Base-by-base conservation (phyloP, 2,113 vertebrate species). In the Struthidea cinerea region DNA sequence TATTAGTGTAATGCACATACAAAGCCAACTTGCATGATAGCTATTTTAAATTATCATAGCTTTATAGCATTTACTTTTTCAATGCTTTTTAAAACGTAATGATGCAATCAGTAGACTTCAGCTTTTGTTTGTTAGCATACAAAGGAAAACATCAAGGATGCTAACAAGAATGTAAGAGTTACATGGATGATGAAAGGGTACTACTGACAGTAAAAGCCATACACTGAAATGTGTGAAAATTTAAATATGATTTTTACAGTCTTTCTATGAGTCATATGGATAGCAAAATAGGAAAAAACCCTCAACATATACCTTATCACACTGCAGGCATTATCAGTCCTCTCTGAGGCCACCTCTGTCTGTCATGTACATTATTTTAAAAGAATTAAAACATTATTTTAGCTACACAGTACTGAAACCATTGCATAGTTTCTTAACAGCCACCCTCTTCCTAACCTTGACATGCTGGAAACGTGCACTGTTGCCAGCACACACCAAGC, bases 1-100 rank as follows among this genome's bases (percentile, higher is more conserved):
- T 6, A 3, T 55, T 37, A 41, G 22, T 41, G 64, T 77, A 37
- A 69, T 50, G 32, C 32, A 57, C 0, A 0, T 44, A 41, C 32
- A 77, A 81, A 59, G 14, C 4, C 24, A 64, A 19, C 47, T 61
- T 49, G 50, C 41, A 71, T 0, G 0, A 77, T 11, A 81, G 41
- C 41, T 41, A 27, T 57, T 84, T 81, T 46, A 69, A 81, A 70
- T 89, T 50, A 26, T 53, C 55, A 56, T 16, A 55, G 42, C 47
- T 89, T 89, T 84, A 46, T 5, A n/a, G 50, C 1, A 1, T 56
- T 73, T 80, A 49, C 44, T 90, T 59, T 39, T 71, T 86, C 60
- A 73, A 77, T n/a, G 55, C 14, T 71, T 85, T 90, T 84, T 49
- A 52, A 50, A 90, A 73, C 11, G 20, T 14, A 78, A 23, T 27